Evolutionary conservation across 2,113 vertebrate genomes (phyloP), one percentile per base, ranked within the genome.

Genomic region (Myodes glareolus): DNA sequence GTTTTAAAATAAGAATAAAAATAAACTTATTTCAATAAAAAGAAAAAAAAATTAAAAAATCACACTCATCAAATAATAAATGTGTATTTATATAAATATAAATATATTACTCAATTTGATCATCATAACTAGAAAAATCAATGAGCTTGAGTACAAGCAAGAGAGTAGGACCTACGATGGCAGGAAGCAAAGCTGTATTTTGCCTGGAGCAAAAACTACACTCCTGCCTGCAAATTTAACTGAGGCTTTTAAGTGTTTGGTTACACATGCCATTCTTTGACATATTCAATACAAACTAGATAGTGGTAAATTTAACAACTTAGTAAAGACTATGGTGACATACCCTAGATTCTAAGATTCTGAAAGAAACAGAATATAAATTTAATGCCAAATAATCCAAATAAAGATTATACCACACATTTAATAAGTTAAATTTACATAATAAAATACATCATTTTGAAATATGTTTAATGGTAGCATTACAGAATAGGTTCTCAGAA

Each of bases 91-190:
- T 45, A 27, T 55, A 55, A 5, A 52, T 36, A 87, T 47, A 29
- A 50, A 88, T 72, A 81, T 78, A 29, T 86, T 8, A 84, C 31
- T 31, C 8, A 31, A 82, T 82, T 70, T 45, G 73, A 50, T 82
- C 47, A 31, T 45, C 1, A 50, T 29, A 29, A 42, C 4, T 29
- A 65, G 55, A 68, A 73, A 11, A 11, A 8, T 5, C 21, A 7
- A 58, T 67, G 36, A 52, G 47, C 21, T 19, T 3, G 4, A 47
- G 1, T 27, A 55, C 58, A 50, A 1, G 1, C 0, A 72, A 45
- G 52, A 13, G 0, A 16, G 23, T 0, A 7, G 4, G 23, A 27
- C n/a, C 10, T 61, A 39, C 29, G 7, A 42, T 42, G n/a, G 25
- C 25, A 42, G n/a, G 36, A 42, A 23, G n/a, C n/a, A 84, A 63